A percentile compares a stretch with the other conserved stretches of the same genome.
Evolutionary conservation across 2,888 invertebrate genomes (phyloP).

Genomic region (Agrilus mali): DNA sequence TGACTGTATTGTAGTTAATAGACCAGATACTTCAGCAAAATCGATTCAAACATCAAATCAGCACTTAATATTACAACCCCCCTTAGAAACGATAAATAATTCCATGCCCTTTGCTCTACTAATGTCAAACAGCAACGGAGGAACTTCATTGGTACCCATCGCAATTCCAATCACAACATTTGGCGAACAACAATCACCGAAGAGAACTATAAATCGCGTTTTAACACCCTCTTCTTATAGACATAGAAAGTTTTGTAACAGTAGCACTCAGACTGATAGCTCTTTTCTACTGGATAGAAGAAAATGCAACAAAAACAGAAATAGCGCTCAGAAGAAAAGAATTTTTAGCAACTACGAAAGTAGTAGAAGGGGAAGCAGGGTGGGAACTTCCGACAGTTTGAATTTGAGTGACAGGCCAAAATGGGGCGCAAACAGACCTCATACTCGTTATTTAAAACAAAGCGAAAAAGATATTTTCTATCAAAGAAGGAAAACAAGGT

Average conservation of each 20-base stretch:
- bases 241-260: slow-evolving; percentile 43
- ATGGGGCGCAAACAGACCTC: slow-evolving; percentile 66
- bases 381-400: slow-evolving; percentile 40
- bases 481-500: slow-evolving; percentile 53
- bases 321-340: too few species aligned
- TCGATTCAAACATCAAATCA: background rate
- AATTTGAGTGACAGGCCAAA: slow-evolving; percentile 53
- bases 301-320: too few species aligned
- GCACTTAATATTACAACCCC: slow-evolving; percentile 29
- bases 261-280: slow-evolving; percentile 54
- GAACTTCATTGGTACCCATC: slow-evolving; percentile 23
- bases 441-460: slow-evolving; percentile 75
- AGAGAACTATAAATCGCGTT: slow-evolving; percentile 36
- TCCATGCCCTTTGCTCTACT: slow-evolving; percentile 48
- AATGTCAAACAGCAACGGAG: slow-evolving; percentile 36
- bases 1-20: too few species aligned
- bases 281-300: background rate
- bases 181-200: slow-evolving; percentile 18
- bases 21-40: too few species aligned
- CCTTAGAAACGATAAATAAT: slow-evolving; percentile 34
- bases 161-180: slow-evolving; percentile 22
- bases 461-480: slow-evolving; percentile 83
- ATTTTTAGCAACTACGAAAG: slow-evolving; percentile 30
- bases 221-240: slow-evolving; percentile 46
- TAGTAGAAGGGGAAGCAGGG: slow-evolving; percentile 40